A percentile compares a stretch with the other conserved stretches of the same genome.
Conservation (phyloP, 2,888 invertebrate genomes). For the Drepanosiphum platanoidis region DNA sequence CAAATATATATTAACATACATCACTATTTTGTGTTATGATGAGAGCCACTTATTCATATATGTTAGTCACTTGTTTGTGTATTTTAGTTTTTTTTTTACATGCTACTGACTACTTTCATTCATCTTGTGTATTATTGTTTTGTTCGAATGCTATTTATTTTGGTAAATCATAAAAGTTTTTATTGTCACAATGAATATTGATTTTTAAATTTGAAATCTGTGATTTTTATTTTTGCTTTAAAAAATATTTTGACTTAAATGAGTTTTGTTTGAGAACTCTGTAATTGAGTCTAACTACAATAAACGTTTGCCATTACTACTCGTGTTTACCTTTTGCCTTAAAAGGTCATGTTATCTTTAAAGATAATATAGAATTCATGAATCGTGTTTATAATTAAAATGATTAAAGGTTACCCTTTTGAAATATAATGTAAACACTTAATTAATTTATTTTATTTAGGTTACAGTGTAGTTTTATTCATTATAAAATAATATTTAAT, state of each 20-base stretch:
- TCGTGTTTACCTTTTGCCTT: slow-evolving; percentile 2
- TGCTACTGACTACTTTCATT: no score
- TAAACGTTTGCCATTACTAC: background rate
- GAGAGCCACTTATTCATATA: no score
- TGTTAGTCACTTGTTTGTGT: no score
- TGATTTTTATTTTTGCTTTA: background rate
- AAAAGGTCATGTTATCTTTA: background rate
- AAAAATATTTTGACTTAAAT: background rate
- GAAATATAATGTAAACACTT: background rate
- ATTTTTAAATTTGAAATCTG: no score
- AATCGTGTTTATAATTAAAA: background rate
- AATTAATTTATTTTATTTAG: background rate
- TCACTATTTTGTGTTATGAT: no score
- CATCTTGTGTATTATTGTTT: no score
- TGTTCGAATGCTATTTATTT: no score
- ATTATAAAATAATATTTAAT: background rate
- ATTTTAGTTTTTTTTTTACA: no score
- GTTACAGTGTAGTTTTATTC: background rate
- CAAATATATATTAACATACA: no score
- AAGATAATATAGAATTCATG: slow-evolving; percentile 8
- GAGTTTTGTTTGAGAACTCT: background rate
- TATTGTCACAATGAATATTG: no score
- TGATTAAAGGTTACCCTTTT: slow-evolving; percentile 13
- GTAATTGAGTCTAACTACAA: background rate
- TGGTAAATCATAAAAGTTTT: no score